Evolutionary conservation across 2,113 vertebrate genomes (phyloP), one percentile per base, ranked within the genome.

Genomic region (Gobio gobio): DNA sequence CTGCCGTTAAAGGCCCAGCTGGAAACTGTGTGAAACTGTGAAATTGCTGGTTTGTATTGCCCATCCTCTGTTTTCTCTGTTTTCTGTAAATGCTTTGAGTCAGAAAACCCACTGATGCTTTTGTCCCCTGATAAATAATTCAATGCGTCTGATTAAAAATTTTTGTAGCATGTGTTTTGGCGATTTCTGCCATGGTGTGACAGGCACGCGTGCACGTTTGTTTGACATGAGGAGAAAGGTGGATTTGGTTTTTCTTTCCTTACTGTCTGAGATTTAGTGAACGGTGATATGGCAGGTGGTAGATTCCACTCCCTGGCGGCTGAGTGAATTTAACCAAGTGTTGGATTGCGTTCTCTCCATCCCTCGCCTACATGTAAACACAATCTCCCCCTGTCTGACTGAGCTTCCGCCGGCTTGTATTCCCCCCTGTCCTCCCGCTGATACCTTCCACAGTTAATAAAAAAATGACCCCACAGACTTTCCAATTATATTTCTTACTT

Each of bases 401-500:
- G 45, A 58, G 58, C 78, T 66, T 86, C 80, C 33, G 3, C 82
- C 10, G 77, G 79, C 78, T 49, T 76, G 86, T 87, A 89, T 90
- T 88, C 87, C 89, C 86, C 83, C 78, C 87, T 59, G 87, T 87
- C 85, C 84, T 68, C 47, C 47, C 22, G 63, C 79, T 87, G 88
- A 90, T 90, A 86, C 83, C 64, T 87, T 86, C 88, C 86, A 77
- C 80, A 63, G 88, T 87, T 83, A 85, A 88, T 80, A 89, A 85
- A 86, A 88, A 85, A 86, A 84, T 58, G 10, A 59, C 82, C 83
- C 72, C 33, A 66, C 85, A 59, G 49, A 83, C 84, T 80, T 86
- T 87, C 84, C 89, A 88, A 90, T 92, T 89, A 90, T 89, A 82
- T 88, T 89, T 81, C 86, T 66, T 82, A 81, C 87, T 78, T 81